Evolutionary conservation across 1,140 invertebrate species (phyloP).

Genomic region (Drosophila simulans): DNA sequence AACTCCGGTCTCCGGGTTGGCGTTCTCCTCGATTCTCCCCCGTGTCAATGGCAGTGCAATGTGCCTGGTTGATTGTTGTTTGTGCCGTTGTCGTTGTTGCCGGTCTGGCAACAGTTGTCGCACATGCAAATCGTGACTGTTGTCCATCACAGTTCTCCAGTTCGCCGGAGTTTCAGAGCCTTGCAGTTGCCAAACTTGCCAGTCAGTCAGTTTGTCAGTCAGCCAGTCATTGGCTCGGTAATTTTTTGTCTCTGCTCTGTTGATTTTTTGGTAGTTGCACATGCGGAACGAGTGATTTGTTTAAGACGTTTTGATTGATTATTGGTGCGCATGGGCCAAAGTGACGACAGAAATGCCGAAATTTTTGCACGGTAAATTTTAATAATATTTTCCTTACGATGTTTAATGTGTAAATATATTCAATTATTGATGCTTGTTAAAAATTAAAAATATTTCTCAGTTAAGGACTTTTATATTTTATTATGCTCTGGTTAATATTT

Average conservation of each 20-base stretch:
- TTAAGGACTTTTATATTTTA: too few relatives aligned
- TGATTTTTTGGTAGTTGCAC: conserved; percentile 72
- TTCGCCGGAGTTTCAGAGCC: conserved; percentile 16
- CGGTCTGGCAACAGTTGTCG: conserved; percentile 76
- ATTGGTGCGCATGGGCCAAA: conserved; percentile 68
- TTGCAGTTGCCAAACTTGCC: conserved; percentile 70
- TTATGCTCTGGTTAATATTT: too few relatives aligned
- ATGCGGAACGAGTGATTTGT: conserved; percentile 78
- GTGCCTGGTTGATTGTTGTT: conserved; percentile 65
- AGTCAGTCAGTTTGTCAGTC: conserved; percentile 51
- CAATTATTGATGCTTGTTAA: too few relatives aligned
- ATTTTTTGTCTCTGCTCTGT: conserved; percentile 53
- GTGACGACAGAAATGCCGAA: conserved; percentile 60
- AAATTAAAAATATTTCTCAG: too few relatives aligned
- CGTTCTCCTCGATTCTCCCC: conserved; percentile 53
- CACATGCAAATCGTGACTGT: conserved; percentile 84
- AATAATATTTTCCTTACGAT: not conserved
- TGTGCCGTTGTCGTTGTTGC: conserved; percentile 25
- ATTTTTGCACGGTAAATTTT: not conserved
- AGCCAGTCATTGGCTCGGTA: conserved; percentile 49
- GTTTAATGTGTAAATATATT: too few relatives aligned
- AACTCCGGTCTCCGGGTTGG: conserved; percentile 27
- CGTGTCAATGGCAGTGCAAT: conserved; percentile 84
- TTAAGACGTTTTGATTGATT: conserved; percentile 84
- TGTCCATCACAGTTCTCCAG: conserved; percentile 72